Percentiles rank a stretch among this genome's conserved stretches.
Evolutionary conservation across 2,888 invertebrate species (phyloP).

Genomic region (Pristionchus japonicus): DNA sequence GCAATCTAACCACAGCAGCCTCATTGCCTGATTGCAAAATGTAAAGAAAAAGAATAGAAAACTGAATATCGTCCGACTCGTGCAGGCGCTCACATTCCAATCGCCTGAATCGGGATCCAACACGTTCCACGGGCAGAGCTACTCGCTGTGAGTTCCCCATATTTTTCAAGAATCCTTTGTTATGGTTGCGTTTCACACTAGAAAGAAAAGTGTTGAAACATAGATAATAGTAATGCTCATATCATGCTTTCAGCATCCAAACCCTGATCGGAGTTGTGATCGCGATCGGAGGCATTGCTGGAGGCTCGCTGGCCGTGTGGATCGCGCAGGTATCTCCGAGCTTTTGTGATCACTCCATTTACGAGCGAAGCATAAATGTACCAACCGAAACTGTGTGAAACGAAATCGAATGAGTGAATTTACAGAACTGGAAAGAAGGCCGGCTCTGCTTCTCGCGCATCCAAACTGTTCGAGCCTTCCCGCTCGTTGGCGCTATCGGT

Average conservation of each 20-base stretch:
- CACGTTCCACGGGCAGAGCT: not conserved
- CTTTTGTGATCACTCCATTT: too few species aligned
- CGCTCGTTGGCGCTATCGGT: slow-evolving; percentile 7
- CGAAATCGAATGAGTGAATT: not conserved
- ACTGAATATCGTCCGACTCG: not conserved
- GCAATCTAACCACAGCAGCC: too few species aligned
- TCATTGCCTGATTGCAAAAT: too few species aligned
- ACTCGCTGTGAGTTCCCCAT: not conserved
- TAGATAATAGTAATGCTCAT: not conserved
- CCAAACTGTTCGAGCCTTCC: not conserved
- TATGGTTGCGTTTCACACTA: not conserved
- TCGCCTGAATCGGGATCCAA: not conserved
- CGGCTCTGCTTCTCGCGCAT: not conserved
- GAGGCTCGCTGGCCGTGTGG: not conserved
- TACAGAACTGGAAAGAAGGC: slow-evolving; percentile 17
- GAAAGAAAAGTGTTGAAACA: not conserved
- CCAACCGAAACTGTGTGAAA: not conserved
- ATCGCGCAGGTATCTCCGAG: slow-evolving; percentile 26
- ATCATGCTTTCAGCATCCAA: not conserved
- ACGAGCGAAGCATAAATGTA: not conserved
- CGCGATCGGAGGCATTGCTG: not conserved
- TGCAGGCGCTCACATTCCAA: not conserved
- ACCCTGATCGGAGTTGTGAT: slow-evolving; percentile 1
- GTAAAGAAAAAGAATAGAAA: too few species aligned
- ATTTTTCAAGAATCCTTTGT: not conserved